These are phyloP conservation scores for Cryptocephalus moraei DNA, from an alignment of 2,888 invertebrate species.

Conservation along the genomic window DNA sequence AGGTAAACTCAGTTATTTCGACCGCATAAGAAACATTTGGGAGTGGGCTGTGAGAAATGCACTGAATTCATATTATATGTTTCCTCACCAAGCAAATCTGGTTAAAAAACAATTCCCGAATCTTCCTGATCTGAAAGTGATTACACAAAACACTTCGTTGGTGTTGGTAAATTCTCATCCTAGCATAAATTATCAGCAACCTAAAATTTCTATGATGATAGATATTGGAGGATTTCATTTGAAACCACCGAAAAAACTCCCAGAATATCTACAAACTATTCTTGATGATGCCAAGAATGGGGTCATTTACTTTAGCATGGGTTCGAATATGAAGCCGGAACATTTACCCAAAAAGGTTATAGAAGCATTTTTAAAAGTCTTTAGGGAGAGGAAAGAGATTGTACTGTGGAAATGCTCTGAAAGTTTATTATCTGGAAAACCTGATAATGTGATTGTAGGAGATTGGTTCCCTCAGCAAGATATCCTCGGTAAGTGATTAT, in stretches of 20 bases:
- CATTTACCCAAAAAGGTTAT: slow-evolving; percentile 43
- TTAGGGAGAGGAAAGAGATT: slow-evolving; percentile 49
- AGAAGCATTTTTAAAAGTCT: slow-evolving; percentile 44
- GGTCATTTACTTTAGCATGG: slow-evolving; percentile 50
- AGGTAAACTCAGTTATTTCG: slow-evolving; percentile 39
- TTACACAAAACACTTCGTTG: slow-evolving; percentile 23
- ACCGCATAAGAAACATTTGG: slow-evolving; percentile 43
- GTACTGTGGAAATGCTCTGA: slow-evolving; percentile 57
- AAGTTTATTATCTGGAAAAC: slow-evolving; percentile 27
- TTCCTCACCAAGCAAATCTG: slow-evolving; percentile 19
- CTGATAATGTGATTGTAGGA: slow-evolving; percentile 33
- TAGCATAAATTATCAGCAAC: slow-evolving; percentile 41
- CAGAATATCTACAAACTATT: slow-evolving; percentile 40
- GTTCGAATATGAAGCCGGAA: slow-evolving; percentile 46
- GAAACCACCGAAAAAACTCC: slow-evolving; percentile 21
- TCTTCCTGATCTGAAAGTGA: slow-evolving; percentile 17
- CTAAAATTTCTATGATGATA: slow-evolving; percentile 45
- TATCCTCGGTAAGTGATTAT: slow-evolving; percentile 36
- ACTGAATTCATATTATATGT: slow-evolving; percentile 11
- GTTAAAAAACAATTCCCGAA: slow-evolving; percentile 25
- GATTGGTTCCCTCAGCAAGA: slow-evolving; percentile 27
- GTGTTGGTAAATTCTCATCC: slow-evolving; percentile 36
- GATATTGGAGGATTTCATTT: slow-evolving; percentile 48
- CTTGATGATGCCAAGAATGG: slow-evolving; percentile 45
- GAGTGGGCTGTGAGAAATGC: slow-evolving; percentile 8